Conservation (phyloP, 2,888 invertebrate species). For the Chloroclystis v-ata region DNA sequence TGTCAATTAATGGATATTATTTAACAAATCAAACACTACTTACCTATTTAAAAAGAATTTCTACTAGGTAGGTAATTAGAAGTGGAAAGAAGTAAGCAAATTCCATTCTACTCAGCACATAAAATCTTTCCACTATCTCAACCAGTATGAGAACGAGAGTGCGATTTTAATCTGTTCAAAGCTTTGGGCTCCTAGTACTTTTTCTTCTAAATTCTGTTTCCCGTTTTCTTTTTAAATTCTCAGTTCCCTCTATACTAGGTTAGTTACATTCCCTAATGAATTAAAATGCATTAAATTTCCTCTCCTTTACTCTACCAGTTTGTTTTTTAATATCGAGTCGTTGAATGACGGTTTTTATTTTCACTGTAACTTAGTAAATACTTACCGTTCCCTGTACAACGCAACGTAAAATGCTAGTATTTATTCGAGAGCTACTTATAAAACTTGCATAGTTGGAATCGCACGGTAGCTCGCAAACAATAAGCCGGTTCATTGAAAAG, state of each 20-base stretch:
- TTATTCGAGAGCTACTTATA: slow-evolving; percentile 20
- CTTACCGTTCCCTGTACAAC: slow-evolving; percentile 8
- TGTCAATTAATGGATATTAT: too few relatives aligned
- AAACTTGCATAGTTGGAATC: slow-evolving; percentile 28
- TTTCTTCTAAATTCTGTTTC: slow-evolving; percentile 35
- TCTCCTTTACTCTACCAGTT: slow-evolving; percentile 6
- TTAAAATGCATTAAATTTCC: slow-evolving; percentile 13
- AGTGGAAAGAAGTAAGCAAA: neutral
- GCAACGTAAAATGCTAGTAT: slow-evolving; percentile 13
- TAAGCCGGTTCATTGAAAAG: slow-evolving; percentile 62
- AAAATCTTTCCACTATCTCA: slow-evolving; percentile 40
- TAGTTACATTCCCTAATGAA: slow-evolving; percentile 12
- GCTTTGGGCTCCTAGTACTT: slow-evolving; percentile 48
- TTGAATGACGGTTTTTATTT: slow-evolving; percentile 5
- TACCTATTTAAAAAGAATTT: neutral
- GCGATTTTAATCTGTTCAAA: slow-evolving; percentile 57
- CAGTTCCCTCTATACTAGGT: slow-evolving; percentile 9
- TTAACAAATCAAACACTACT: neutral
- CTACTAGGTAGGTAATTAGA: neutral
- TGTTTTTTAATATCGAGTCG: slow-evolving; percentile 5
- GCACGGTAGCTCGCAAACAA: slow-evolving; percentile 49
- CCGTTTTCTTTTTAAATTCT: slow-evolving; percentile 26
- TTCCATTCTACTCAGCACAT: slow-evolving; percentile 12
- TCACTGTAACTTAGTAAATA: slow-evolving; percentile 8
- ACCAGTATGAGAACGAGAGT: slow-evolving; percentile 50